Evolutionary conservation across 2,797 vertebrate species (phyloP), one percentile per base, ranked within the genome.

Genomic region (Eleutherodactylus coqui): DNA sequence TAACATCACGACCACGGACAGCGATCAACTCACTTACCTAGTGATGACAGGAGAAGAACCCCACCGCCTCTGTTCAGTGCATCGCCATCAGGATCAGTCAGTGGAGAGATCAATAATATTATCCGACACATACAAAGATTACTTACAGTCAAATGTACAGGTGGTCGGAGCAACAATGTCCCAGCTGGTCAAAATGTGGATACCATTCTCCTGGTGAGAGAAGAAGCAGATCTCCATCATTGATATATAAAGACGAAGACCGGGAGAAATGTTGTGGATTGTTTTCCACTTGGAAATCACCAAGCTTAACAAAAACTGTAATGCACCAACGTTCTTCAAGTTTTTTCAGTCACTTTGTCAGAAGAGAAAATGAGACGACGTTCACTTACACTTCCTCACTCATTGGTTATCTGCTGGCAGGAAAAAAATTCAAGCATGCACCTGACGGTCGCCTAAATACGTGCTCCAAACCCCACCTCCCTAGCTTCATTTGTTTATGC

Each of bases 91-190:
- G 38, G 13, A 29, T 27, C 29, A 17, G 2, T 27, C 8, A 3
- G 1, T 5, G 21, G 41, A 24, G 1, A 19, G 1, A 70, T 5
- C 1, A 13, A 14, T 13, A 47, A 75, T 17, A n/a, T 41, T 9
- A 62, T 32, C n/a, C 24, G 34, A 45, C 24, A 45, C 24, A 16
- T 29, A 27, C 13, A 14, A 17, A 11, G 14, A 36, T 2, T 27
- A 83, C 81, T 51, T 83, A 83, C 81, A 10, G 9, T 43, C 5
- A 1, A 0, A 8, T 27, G 4, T 47, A 49, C 84, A 85, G 34
- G 76, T 85, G 9, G 67, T 41, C 0, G 84, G 84, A 47, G 84
- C 84, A 1, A 34, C 32, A 16, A 85, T 24, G 1, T 72, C 41
- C 76, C 75, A 79, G 34, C 11, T 85, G 38, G 29, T 72, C 5